phyloP scores from a whole-genome alignment of 2,888 invertebrate species.

The Seladonia tumulorum region DNA sequence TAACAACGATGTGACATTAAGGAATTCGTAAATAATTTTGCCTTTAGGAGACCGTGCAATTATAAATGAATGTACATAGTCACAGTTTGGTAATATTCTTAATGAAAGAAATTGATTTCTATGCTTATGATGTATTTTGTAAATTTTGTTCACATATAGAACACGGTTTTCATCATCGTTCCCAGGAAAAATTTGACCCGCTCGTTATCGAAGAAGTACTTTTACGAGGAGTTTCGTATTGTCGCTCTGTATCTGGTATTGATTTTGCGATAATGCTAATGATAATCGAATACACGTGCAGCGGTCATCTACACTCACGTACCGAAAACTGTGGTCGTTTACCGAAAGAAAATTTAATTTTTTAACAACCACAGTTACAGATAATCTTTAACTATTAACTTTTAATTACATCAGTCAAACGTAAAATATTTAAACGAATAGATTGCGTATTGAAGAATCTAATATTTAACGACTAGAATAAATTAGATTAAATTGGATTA shows the following conservation, averaged over 20 bases:
- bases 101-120: neutral
- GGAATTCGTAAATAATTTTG: too few species aligned
- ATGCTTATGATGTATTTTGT: neutral
- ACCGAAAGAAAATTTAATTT: neutral
- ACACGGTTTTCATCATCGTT: neutral
- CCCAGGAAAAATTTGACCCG: neutral
- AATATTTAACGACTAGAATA: neutral
- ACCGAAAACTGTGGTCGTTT: neutral
- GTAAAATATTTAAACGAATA: neutral
- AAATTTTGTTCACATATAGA: neutral
- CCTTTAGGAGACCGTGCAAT: too few species aligned
- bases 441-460: neutral
- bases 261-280: slow-evolving; percentile 20
- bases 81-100: neutral
- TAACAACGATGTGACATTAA: too few species aligned
- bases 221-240: neutral
- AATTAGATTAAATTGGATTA: neutral
- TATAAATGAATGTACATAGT: too few species aligned
- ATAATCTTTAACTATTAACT: too few species aligned
- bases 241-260: neutral
- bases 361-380: neutral
- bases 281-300: slow-evolving; percentile 4
- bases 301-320: neutral
- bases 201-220: neutral
- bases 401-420: neutral